Evolutionary conservation across 2,888 invertebrate genomes (phyloP).

Genomic region (Zaprionus obscuricornis): DNA sequence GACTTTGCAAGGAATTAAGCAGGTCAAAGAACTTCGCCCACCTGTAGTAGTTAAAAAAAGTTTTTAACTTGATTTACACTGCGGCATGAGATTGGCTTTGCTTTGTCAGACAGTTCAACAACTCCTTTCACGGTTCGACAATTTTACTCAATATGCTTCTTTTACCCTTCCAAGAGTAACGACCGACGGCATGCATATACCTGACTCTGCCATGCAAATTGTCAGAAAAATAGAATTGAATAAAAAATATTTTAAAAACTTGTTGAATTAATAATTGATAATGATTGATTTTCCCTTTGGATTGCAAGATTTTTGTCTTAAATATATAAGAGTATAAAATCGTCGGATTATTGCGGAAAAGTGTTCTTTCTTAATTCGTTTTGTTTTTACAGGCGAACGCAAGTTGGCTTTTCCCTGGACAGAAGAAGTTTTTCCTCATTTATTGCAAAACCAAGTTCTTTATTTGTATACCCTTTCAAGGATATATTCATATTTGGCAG

Average conservation of each 20-base stretch:
- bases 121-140: background rate
- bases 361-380: no score
- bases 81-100: background rate
- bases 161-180: no score
- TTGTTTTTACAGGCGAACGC: conserved; percentile 14
- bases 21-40: conserved; percentile 14
- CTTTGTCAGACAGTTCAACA: background rate
- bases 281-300: background rate
- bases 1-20: conserved; percentile 26
- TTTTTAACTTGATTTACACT: conserved; percentile 51
- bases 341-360: no score
- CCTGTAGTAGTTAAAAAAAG: conserved; percentile 45
- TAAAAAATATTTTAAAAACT: no score
- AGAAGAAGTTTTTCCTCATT: conserved; percentile 12
- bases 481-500: no score
- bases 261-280: no score
- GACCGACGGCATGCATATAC: no score
- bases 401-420: conserved; percentile 4
- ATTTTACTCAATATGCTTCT: conserved; percentile 3
- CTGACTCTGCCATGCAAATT: no score
- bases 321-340: no score
- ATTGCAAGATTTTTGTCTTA: background rate
- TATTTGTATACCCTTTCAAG: no score
- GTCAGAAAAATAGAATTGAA: no score
- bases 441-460: background rate